Percentiles rank a stretch among this genome's conserved stretches.
phyloP scores from a whole-genome alignment of 2,113 vertebrate species.

The Cyrtonyx montezumae region DNA sequence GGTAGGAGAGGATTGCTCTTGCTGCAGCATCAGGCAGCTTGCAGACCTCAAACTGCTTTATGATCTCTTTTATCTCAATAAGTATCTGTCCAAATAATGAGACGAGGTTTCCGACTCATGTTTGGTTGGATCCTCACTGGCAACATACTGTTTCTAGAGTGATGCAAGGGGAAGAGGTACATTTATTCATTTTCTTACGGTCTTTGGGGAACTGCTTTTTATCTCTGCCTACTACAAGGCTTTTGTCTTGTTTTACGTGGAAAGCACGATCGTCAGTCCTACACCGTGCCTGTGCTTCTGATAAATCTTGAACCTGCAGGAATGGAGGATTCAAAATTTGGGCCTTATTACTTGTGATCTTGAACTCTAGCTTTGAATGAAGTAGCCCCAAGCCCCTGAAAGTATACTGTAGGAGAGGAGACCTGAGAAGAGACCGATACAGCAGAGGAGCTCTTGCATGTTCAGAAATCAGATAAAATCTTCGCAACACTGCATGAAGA shows the following conservation, averaged over 20 bases:
- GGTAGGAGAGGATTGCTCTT: neutral
- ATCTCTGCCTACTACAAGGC: neutral
- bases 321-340: neutral
- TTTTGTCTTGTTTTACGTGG: neutral
- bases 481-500: neutral
- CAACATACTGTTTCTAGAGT: neutral
- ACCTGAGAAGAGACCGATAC: neutral
- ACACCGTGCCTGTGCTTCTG: neutral
- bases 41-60: neutral
- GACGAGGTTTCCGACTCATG: neutral
- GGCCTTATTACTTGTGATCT: neutral
- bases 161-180: neutral
- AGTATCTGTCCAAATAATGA: neutral
- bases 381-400: neutral
- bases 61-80: neutral
- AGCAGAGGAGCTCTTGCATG: neutral
- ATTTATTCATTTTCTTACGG: fast-evolving
- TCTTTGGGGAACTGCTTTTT: neutral
- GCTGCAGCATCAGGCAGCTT: neutral
- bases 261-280: neutral
- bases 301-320: neutral
- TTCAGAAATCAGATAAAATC: neutral
- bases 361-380: neutral
- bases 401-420: neutral
- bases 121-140: neutral